Evolutionary conservation across 2,888 invertebrate species (phyloP).

Genomic region (Branchinecta sandiegonensis): DNA sequence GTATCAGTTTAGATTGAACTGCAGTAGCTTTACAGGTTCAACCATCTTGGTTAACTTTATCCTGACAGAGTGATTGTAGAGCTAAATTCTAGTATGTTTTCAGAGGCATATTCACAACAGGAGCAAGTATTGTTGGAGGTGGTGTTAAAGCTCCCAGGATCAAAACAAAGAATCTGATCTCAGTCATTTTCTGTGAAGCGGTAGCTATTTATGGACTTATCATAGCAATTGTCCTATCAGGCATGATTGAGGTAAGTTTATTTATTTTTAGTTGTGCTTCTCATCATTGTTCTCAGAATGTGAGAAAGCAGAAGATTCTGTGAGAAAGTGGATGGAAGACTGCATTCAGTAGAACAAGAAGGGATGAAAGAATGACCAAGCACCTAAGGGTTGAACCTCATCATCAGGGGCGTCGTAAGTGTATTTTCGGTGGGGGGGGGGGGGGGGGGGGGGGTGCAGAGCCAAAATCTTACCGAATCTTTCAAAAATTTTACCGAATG

Average conservation of each 20-base stretch:
- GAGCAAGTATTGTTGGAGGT: slow-evolving; percentile 88
- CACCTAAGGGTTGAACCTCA: too few species aligned
- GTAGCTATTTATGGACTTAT: slow-evolving; percentile 99
- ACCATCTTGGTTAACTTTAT: too few species aligned
- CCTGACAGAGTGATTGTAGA: neutral
- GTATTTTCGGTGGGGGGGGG: too few species aligned
- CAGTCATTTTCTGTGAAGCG: slow-evolving; percentile 99
- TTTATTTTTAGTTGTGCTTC: neutral
- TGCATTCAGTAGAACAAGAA: too few species aligned
- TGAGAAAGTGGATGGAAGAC: too few species aligned
- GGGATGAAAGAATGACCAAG: too few species aligned
- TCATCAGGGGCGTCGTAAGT: too few species aligned
- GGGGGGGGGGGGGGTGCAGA: too few species aligned
- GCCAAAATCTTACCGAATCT: too few species aligned
- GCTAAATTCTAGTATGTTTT: slow-evolving; percentile 24
- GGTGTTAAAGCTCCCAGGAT: slow-evolving; percentile 97
- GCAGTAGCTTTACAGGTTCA: neutral
- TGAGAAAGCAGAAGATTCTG: too few species aligned
- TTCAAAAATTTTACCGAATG: too few species aligned
- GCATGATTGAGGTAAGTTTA: slow-evolving; percentile 48
- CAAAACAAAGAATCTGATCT: slow-evolving; percentile 97
- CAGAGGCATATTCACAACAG: slow-evolving; percentile 91
- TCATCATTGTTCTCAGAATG: too few species aligned
- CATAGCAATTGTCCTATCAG: slow-evolving; percentile 90
- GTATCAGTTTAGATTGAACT: slow-evolving; percentile 24